Conservation (phyloP, 1,140 invertebrate species). For the Micrasema minimum region DNA sequence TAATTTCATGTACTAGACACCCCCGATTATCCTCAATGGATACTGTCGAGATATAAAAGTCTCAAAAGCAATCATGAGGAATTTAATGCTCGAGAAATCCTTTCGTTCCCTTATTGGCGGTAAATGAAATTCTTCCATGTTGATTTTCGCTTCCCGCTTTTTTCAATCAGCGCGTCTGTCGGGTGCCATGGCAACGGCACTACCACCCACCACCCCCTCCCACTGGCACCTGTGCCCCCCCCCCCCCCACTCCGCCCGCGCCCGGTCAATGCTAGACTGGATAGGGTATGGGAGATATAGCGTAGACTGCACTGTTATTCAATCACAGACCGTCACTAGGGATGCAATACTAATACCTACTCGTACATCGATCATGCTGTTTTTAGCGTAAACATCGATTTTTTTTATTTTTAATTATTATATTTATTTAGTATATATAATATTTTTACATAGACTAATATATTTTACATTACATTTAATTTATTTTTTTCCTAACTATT, state of each 20-base stretch:
- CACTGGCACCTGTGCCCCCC: not conserved
- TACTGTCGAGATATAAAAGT: not conserved
- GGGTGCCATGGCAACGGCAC: slow-evolving; percentile 7
- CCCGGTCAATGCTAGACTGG: not conserved
- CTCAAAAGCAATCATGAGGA: not conserved
- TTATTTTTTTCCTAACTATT: too few relatives aligned
- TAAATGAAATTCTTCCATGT: slow-evolving; percentile 26
- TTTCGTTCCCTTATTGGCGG: slow-evolving; percentile 14
- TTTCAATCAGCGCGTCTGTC: slow-evolving; percentile 30
- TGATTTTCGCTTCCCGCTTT: slow-evolving; percentile 21
- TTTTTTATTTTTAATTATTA: too few relatives aligned
- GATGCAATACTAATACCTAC: too few relatives aligned
- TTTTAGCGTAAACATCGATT: too few relatives aligned
- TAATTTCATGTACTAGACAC: too few relatives aligned
- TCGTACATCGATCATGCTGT: too few relatives aligned
- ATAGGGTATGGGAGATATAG: too few relatives aligned
- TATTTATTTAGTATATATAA: too few relatives aligned
- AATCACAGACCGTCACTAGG: slow-evolving; percentile 19
- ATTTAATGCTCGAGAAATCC: not conserved
- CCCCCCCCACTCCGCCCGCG: not conserved
- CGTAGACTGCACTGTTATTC: slow-evolving; percentile 8
- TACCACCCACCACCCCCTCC: slow-evolving; percentile 1
- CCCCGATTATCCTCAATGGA: too few relatives aligned
- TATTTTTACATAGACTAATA: too few relatives aligned
- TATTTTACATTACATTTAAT: too few relatives aligned